Evolutionary conservation across 2,888 invertebrate species (phyloP).

Genomic region (Euproctis similis): DNA sequence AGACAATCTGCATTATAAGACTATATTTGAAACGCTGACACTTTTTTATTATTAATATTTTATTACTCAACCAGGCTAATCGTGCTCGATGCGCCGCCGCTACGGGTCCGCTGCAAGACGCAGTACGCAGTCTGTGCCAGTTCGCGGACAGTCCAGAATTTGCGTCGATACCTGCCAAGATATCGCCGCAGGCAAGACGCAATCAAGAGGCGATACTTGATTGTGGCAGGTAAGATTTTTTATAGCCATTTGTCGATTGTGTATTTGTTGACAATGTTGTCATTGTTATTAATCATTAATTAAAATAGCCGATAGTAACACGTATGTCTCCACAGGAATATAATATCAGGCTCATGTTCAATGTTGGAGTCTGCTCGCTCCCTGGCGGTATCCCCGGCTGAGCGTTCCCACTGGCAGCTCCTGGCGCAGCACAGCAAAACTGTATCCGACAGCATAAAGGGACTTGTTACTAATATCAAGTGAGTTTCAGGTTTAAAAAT

Average conservation of each 20-base stretch:
- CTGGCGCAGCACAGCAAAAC: constrained; percentile 95
- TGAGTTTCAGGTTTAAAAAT: constrained; percentile 31
- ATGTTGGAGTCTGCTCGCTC: constrained; percentile 95
- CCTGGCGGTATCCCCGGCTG: constrained; percentile 90
- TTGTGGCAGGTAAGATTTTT: constrained; percentile 80
- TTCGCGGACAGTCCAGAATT: constrained; percentile 97
- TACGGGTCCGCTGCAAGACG: constrained; percentile 89
- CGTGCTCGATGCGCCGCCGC: constrained; percentile 83
- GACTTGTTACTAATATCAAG: constrained; percentile 92
- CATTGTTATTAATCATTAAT: too few relatives aligned
- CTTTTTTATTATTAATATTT: too few relatives aligned
- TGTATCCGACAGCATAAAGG: constrained; percentile 97
- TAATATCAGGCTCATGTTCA: constrained; percentile 59
- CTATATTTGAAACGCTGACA: too few relatives aligned
- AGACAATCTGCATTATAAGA: too few relatives aligned
- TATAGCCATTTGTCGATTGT: too few relatives aligned
- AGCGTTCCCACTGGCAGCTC: constrained; percentile 95
- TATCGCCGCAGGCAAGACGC: constrained; percentile 87
- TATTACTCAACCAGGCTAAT: too few relatives aligned
- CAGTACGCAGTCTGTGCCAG: constrained; percentile 92
- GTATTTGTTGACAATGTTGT: too few relatives aligned
- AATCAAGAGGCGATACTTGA: constrained; percentile 92
- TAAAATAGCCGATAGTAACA: too few relatives aligned
- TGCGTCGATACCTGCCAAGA: constrained; percentile 92
- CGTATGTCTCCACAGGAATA: constrained; percentile 41